Conservation (phyloP, 2,797 vertebrate species). For the Enteromius anoplus region DNA sequence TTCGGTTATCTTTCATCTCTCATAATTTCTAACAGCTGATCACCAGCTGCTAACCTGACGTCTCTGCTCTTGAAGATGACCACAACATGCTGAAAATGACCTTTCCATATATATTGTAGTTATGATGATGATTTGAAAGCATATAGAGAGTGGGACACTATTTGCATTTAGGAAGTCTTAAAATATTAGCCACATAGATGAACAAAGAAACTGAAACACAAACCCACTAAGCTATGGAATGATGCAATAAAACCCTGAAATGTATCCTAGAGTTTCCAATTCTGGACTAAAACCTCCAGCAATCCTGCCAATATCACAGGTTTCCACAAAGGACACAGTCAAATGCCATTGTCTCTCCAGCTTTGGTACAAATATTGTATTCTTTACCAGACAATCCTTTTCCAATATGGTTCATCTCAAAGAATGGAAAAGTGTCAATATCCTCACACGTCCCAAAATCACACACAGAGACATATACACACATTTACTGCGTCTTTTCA, state of each 20-base stretch:
- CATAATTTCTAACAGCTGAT: neutral
- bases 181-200: neutral
- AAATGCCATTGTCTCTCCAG: conserved; percentile 69
- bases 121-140: conserved; percentile 7
- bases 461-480: conserved; percentile 5
- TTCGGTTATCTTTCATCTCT: neutral
- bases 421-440: conserved; percentile 57
- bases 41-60: neutral
- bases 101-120: neutral
- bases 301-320: conserved; percentile 66
- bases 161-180: neutral
- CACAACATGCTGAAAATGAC: neutral
- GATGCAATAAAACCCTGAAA: conserved; percentile 31
- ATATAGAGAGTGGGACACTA: neutral
- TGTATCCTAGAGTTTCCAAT: conserved; percentile 36
- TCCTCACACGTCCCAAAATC: conserved; percentile 29
- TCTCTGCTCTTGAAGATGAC: neutral
- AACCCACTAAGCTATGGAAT: conserved; percentile 7
- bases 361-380: conserved; percentile 66
- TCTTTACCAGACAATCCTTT: conserved; percentile 58
- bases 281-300: conserved; percentile 57
- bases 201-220: conserved; percentile 11
- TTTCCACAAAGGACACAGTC: conserved; percentile 69
- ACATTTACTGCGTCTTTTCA: conserved; percentile 4
- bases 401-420: conserved; percentile 64